Evolutionary conservation across 1,140 invertebrate genomes (phyloP), one percentile per base, ranked within the genome.

Genomic region (Hyles vespertilio): DNA sequence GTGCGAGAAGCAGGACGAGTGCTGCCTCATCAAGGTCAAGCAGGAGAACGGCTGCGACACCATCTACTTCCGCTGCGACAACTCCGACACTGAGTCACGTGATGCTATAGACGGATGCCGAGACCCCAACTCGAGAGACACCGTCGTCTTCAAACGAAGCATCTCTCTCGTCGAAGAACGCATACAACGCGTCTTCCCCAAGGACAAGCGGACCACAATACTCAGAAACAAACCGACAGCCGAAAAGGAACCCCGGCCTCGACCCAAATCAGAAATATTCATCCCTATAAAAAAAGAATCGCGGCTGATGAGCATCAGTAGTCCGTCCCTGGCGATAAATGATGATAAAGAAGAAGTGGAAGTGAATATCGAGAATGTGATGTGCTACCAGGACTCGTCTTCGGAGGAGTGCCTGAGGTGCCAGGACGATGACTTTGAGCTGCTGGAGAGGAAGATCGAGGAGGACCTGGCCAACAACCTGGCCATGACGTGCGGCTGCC

Each of bases 11-110:
- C 75, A 77, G 40, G 81, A 85, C 75, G 87, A 90, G 50, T 90
- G 89, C 70, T 90, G 89, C 65, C 79, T 90, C 10, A 58, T 89
- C 32, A 85, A 87, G 61, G 79, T 90, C 3, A 82, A 86, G 68
- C 81, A 81, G 57, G 82, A 84, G 53, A 83, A 79, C 65, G 82
- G 77, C 46, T 83, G 81, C 62, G 83, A 87, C 70, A 77, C 79
- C 6, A 77, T 89, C 3, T 88, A 84, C 72, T 84, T 81, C 70
- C 63, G 77, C 8, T 79, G 77, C 59, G 82, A 89, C 66, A 77
- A 69, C 64, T 83, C 84, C 5, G 85, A 88, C 61, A 77, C 74
- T 0, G 83, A 81, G 33, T 81, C 79, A 0, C 47, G 72, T 1
- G 84, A 86, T 68, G 78, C 72, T 8, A 65, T 77, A 10, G 83